Percentiles rank a stretch among this genome's conserved stretches.
phyloP scores from a whole-genome alignment of 1,140 invertebrate genomes.

The Mya arenaria region DNA sequence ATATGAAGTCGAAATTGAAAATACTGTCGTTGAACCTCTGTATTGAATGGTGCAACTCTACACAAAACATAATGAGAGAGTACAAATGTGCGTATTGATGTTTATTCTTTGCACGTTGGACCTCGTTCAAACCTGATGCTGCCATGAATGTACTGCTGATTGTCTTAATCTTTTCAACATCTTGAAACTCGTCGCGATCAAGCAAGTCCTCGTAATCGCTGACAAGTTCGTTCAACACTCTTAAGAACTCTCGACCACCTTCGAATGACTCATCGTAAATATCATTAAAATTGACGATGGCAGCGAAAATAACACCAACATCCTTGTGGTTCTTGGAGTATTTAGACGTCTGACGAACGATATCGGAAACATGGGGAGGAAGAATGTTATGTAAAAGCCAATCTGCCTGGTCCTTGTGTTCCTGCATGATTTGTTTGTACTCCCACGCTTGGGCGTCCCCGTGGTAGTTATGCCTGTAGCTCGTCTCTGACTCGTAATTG shows the following conservation, averaged over 20 bases:
- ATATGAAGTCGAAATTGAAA: conserved; percentile 94
- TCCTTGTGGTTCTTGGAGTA: conserved; percentile 97
- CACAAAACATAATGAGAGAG: conserved; percentile 93
- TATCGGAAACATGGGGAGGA: conserved; percentile 95
- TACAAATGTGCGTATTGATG: conserved; percentile 90
- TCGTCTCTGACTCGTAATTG: conserved; percentile 97
- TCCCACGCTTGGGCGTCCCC: conserved; percentile 90
- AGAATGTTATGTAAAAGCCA: conserved; percentile 98
- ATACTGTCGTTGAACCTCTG: conserved; percentile 93
- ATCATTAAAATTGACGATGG: conserved; percentile 97
- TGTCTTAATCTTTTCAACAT: conserved; percentile 99
- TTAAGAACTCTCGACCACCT: conserved; percentile 91
- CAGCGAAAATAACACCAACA: conserved; percentile 96
- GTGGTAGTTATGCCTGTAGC: conserved; percentile 95
- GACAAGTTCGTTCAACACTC: conserved; percentile 96
- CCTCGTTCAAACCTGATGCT: conserved; percentile 94
- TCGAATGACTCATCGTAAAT: conserved; percentile 98
- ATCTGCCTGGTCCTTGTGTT: conserved; percentile 94
- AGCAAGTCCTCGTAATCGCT: conserved; percentile 97
- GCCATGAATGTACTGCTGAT: conserved; percentile 99
- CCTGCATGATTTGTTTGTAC: conserved; percentile 76
- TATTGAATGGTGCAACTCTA: conserved; percentile 91
- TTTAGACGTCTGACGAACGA: conserved; percentile 93
- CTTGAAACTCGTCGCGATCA: conserved; percentile 89
- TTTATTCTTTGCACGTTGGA: conserved; percentile 83